Evolutionary conservation across 2,113 vertebrate genomes (phyloP).

Genomic region (Cranoglanis bouderius): DNA sequence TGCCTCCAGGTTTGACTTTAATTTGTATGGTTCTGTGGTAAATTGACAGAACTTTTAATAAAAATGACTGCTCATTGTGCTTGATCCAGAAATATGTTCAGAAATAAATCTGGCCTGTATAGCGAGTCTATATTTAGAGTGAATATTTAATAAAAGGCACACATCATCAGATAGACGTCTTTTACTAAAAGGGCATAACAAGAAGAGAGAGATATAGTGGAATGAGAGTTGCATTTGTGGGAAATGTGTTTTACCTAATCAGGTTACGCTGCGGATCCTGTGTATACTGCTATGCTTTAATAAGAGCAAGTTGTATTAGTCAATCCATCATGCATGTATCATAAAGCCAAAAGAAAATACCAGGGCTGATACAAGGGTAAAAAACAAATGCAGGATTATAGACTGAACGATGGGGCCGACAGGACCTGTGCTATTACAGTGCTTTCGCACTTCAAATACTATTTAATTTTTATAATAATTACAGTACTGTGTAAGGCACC

Average conservation of each 20-base stretch:
- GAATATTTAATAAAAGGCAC: constrained; percentile 35
- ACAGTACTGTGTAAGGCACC: neutral
- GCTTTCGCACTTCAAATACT: neutral
- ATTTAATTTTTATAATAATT: neutral
- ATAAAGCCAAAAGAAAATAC: neutral
- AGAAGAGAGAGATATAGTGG: neutral
- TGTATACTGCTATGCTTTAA: constrained; percentile 22
- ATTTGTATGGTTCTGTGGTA: constrained; percentile 52
- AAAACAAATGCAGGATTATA: neutral
- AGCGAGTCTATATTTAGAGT: constrained; percentile 44
- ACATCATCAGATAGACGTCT: constrained; percentile 22
- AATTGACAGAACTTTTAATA: constrained; percentile 41
- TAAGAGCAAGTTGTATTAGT: constrained; percentile 24
- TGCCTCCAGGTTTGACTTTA: constrained; percentile 48
- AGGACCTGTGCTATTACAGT: neutral
- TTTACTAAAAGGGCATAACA: constrained; percentile 32
- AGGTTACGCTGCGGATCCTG: neutral
- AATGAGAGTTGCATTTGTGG: neutral
- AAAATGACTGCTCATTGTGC: constrained; percentile 44
- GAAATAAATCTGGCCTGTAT: constrained; percentile 55
- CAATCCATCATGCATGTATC: constrained; percentile 34
- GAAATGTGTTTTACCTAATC: constrained; percentile 3
- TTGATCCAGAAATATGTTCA: constrained; percentile 53
- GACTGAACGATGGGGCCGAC: neutral
- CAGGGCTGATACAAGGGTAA: neutral